Base-by-base conservation (phyloP, 2,888 invertebrate species). In the Suillia variegata region DNA sequence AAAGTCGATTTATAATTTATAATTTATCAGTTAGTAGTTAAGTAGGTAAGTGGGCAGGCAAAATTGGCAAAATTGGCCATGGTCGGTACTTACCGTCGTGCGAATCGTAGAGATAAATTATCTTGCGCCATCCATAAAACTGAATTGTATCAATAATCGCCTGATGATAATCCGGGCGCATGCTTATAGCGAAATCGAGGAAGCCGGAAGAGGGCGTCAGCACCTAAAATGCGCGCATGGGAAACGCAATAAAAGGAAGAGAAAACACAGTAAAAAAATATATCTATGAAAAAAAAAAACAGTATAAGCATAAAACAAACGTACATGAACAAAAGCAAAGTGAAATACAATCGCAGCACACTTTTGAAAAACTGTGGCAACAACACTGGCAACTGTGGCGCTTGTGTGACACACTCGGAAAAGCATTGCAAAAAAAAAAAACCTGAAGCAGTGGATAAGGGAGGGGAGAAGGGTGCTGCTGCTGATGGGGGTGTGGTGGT, bases 111-210 rank as follows among this genome's bases (percentile, higher is more conserved):
- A 92, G 84, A 83, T 91, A 92, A 78, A 91, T 89, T 74, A 92
- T 87, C 80, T 88, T 87, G 69, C 86, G 86, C 92, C 92, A 93
- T 61, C 87, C 91, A 82, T 98, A 98, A 83, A 93, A 91, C 66
- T 90, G 87, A 74, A 98, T 94, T 60, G 96, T 92, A 83, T 97
- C 97, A 69, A 97, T 92, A 78, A 98, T 92, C 60, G 98, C 96
- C 76, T 90, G 91, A 82, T 96, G 94, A 83, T 96, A 96, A 83
- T 97, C 93, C 38, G 98, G 98, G 64, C 96, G 87, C 90, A 98
- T 91, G 81, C 94, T 94, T 75, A 95, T 91, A 55, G 94, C 95
- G 79, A 91, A 93, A 84, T 94, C 94, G 73, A 93, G 85, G 71
- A 92, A 87, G n/a, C 94, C 93, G 2, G 93, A 93, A 17, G 94